Evolutionary conservation across 2,113 vertebrate species (phyloP), one percentile per base, ranked within the genome.

Genomic region (Odocoileus virginianus): DNA sequence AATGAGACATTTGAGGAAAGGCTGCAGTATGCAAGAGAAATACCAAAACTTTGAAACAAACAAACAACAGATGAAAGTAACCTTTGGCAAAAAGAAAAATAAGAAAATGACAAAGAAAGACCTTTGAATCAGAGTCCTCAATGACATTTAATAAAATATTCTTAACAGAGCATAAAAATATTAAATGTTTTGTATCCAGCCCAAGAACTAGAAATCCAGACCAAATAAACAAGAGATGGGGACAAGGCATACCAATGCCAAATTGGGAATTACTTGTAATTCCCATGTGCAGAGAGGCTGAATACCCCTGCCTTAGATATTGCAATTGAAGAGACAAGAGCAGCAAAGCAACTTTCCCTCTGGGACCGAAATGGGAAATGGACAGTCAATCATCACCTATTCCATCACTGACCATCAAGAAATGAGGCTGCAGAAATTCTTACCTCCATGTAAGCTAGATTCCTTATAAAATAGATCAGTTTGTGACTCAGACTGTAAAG

Each of bases 1-100:
- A 91, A 93, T 25, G 45, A 85, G 76, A 94, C 17, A 94, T 85
- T 84, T 85, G 43, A 91, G 17, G 27, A 94, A 92, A 93, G 15
- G 67, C 36, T 83, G 27, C 30, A 92, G 10, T 16, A 45, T 58
- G 9, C 40, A 82, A 94, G 30, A 92, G 71, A 93, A 97, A 97
- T 64, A 71, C 2, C 54, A 91, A 90, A 47, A 85, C 33, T 57
- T 89, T 52, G 47, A 71, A 81, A 95, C n/a, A 60, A 58, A n/a
- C 8, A 28, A 58, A 16, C 15, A 58, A 58, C 9, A 85, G 57
- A 57, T 16, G 5, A 82, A 79, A 85, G 52, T 93, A 91, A 58
- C 6, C 61, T 87, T 92, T 91, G 27, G 30, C 57, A 85, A 95
- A 91, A 90, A 89, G 71, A 91, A 83, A 86, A 94, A 87, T 93